A percentile compares a stretch with the other conserved stretches of the same genome.
Evolutionary conservation across 1,140 invertebrate genomes (phyloP).

Genomic region (Littorina saxatilis): DNA sequence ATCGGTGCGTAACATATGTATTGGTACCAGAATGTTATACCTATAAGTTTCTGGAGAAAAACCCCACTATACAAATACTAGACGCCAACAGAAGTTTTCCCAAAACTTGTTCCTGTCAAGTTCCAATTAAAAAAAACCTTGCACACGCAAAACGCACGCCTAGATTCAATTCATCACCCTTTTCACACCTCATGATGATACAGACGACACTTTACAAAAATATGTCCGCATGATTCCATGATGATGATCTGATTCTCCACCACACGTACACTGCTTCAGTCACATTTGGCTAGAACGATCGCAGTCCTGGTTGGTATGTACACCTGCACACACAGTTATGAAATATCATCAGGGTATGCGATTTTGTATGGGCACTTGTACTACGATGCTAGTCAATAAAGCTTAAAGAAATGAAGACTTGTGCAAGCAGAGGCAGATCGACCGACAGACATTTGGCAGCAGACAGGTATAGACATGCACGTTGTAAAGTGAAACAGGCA

Average conservation of each 20-base stretch:
- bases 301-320: constrained; percentile 84
- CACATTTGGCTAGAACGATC: constrained; percentile 79
- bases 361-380: background rate
- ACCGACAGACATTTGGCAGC: too few relatives aligned
- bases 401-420: background rate
- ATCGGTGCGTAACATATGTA: too few relatives aligned
- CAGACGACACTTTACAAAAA: background rate
- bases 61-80: too few relatives aligned
- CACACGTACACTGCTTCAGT: constrained; percentile 51
- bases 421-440: background rate
- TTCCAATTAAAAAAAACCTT: too few relatives aligned
- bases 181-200: background rate
- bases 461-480: too few relatives aligned
- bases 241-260: background rate
- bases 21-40: too few relatives aligned
- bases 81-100: too few relatives aligned
- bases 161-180: too few relatives aligned
- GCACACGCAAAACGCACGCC: too few relatives aligned
- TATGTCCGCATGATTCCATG: background rate
- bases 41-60: too few relatives aligned
- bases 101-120: too few relatives aligned
- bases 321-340: constrained; percentile 62
- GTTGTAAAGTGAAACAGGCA: too few relatives aligned
- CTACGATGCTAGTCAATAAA: background rate
- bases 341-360: background rate